Base-by-base conservation (phyloP, 1,140 invertebrate genomes). In the Luehdorfia chinensis region DNA sequence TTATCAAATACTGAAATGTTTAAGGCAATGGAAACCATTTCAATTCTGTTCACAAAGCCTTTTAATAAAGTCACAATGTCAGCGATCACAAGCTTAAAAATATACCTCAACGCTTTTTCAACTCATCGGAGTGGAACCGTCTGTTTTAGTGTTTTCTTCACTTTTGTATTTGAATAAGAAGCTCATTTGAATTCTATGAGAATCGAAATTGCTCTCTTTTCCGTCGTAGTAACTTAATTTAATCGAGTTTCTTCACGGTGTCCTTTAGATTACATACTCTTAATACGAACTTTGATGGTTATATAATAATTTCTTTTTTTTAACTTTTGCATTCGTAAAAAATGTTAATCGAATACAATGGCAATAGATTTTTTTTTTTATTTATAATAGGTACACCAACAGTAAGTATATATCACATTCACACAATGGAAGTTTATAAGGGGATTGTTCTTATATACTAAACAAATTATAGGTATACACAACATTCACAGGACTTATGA, bases 151-250 rank as follows among this genome's bases (percentile, higher is more conserved):
- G 74, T 76, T 70, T 66, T 63, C 59, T 73, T 64, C 66, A 64
- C 53, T 65, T 57, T 66, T 59, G 56, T 67, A 65, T 85, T 85
- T 85, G 78, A 81, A 84, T 85, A 85, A 85, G 81, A 85, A 75
- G 66, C 74, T 84, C 78, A 81, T 85, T 85, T 85, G 75, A 79
- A 85, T 85, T 81, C 81, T 81, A 85, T 81, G 77, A 75, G 79
- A 80, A 85, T 85, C 75, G 79, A 70, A 84, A 80, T 81, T 76
- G 78, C 72, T 78, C 74, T 74, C 69, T 67, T 81, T 83, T 81
- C 78, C 75, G 68, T 68, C 67, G 75, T 81, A 76, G 66, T 84
- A 81, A 81, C 79, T 84, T 85, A 85, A 81, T 85, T 85, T 81
- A 81, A 85, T 85, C 75, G 79, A 72, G 72, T 77, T 67, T 66